A percentile compares a stretch with the other conserved stretches of the same genome.
Evolutionary conservation across 2,888 invertebrate genomes (phyloP).

Genomic region (Drosophila mimetica): DNA sequence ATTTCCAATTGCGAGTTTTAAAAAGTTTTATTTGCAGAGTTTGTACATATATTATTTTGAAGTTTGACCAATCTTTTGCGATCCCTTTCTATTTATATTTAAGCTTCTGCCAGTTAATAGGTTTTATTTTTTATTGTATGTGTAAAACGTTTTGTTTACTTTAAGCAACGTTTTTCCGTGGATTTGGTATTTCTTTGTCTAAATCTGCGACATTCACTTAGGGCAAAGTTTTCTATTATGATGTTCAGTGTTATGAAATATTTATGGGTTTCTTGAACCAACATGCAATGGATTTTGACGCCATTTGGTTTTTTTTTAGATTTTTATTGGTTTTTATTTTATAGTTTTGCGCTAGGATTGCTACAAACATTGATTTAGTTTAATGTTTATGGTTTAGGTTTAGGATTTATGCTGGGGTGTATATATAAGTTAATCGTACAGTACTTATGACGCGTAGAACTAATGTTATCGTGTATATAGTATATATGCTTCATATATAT

Average conservation of each 20-base stretch:
- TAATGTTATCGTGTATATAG: conserved; percentile 71
- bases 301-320: conserved; percentile 22
- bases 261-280: conserved; percentile 45
- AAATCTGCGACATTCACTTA: conserved; percentile 56
- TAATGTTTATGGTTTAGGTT: conserved; percentile 53
- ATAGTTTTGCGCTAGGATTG: conserved; percentile 55
- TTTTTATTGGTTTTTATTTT: conserved; percentile 45
- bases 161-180: conserved; percentile 43
- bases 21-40: conserved; percentile 13
- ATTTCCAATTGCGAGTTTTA: not conserved
- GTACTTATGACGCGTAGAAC: conserved; percentile 73
- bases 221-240: conserved; percentile 49
- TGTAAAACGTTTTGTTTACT: conserved; percentile 35
- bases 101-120: conserved; percentile 43
- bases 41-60: conserved; percentile 17
- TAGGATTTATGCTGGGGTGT: conserved; percentile 44
- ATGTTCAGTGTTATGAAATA: conserved; percentile 32
- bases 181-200: conserved; percentile 71
- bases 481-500: conserved; percentile 67
- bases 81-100: conserved; percentile 21
- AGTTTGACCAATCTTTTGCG: conserved; percentile 28
- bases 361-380: conserved; percentile 75
- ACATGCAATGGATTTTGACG: conserved; percentile 50
- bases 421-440: conserved; percentile 71
- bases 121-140: conserved; percentile 31